phyloP scores from a whole-genome alignment of 2,888 invertebrate species.

The Pheosia gnoma region DNA sequence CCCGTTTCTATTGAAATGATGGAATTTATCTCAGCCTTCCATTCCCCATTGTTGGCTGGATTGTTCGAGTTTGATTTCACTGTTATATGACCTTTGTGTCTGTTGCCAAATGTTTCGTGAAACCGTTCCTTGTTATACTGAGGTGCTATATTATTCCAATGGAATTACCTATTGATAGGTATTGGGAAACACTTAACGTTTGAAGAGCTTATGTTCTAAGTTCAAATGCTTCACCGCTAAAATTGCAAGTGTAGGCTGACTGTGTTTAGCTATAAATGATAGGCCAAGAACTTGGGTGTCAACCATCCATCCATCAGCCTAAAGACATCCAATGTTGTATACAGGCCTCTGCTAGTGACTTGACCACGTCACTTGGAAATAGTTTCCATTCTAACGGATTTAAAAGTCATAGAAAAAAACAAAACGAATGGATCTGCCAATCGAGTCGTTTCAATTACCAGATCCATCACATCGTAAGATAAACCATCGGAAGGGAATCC shows the following conservation, averaged over 20 bases:
- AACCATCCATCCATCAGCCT: no score
- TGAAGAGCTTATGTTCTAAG: not conserved
- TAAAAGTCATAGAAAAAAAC: no score
- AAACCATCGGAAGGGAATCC: not conserved
- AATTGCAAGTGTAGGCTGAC: no score
- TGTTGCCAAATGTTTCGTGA: constrained; percentile 63
- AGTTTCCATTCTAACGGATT: no score
- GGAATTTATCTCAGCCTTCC: constrained; percentile 19
- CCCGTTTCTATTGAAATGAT: constrained; percentile 5
- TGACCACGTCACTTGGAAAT: no score
- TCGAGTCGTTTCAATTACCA: no score
- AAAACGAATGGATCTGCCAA: no score
- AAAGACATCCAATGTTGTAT: no score
- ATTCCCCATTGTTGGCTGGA: constrained; percentile 36
- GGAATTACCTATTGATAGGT: constrained; percentile 46
- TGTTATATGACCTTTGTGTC: constrained; percentile 60
- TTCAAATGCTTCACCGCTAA: not conserved
- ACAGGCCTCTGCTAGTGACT: no score
- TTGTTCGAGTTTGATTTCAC: constrained; percentile 50
- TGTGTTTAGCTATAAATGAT: no score
- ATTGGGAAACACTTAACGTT: constrained; percentile 36
- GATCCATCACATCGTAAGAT: not conserved
- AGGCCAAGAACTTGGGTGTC: no score
- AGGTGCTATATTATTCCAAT: constrained; percentile 48
- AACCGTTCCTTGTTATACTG: constrained; percentile 55